Conservation (phyloP, 92 coral and sea anemone genomes). For the Siderastrea radians region DNA sequence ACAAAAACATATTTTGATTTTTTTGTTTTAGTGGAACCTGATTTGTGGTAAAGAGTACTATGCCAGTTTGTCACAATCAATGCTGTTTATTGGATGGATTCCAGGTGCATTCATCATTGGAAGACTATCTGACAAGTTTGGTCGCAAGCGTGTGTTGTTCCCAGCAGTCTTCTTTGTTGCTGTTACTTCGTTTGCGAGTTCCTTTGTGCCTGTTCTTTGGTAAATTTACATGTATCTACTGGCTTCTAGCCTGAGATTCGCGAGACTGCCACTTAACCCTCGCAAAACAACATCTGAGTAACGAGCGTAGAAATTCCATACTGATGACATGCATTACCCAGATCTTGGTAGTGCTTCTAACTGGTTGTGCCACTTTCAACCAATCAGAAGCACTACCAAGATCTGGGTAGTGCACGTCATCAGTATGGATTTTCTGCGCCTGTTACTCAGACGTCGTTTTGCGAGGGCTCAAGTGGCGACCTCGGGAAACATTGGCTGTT, state of each 20-base stretch:
- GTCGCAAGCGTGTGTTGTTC: constrained; percentile 83
- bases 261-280: too few species aligned
- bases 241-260: not conserved
- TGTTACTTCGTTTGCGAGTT: constrained; percentile 77
- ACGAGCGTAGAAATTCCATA: too few species aligned
- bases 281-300: too few species aligned
- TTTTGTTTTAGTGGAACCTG: constrained; percentile 83
- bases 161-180: constrained; percentile 85
- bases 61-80: constrained; percentile 93
- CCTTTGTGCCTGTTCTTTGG: constrained; percentile 87
- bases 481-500: too few species aligned
- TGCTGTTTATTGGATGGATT: constrained; percentile 91
- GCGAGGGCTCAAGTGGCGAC: too few species aligned
- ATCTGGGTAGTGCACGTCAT: too few species aligned
- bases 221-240: constrained; percentile 11
- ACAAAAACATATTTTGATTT: not conserved
- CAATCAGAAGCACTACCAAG: too few species aligned
- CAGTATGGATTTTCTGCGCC: too few species aligned
- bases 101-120: constrained; percentile 90
- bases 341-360: too few species aligned
- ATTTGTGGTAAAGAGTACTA: constrained; percentile 87
- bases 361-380: too few species aligned
- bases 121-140: constrained; percentile 90
- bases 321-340: too few species aligned
- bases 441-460: too few species aligned